Conservation (phyloP, 2,113 vertebrate species). For the Microtus pennsylvanicus region DNA sequence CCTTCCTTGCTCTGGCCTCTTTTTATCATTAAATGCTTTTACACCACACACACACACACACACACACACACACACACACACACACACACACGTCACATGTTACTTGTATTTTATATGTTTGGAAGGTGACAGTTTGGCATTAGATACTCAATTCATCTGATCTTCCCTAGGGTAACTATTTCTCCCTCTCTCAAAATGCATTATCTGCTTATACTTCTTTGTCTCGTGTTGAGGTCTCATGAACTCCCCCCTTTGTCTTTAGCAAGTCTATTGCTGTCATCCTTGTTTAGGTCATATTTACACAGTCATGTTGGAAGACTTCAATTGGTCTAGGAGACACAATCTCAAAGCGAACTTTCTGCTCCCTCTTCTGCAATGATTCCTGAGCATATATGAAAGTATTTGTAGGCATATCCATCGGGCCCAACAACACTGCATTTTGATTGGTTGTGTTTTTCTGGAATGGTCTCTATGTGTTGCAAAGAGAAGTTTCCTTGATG, state of each 20-base stretch:
- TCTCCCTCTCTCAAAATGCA: background rate
- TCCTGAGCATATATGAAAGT: background rate
- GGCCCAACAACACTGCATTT: background rate
- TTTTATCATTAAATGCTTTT: background rate
- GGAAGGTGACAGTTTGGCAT: background rate
- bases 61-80: background rate
- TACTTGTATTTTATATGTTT: background rate
- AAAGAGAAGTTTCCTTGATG: background rate
- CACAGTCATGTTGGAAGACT: background rate
- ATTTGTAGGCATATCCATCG: background rate
- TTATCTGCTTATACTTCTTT: background rate
- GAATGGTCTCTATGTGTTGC: background rate
- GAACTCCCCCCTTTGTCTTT: background rate
- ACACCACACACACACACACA: background rate
- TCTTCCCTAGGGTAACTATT: background rate
- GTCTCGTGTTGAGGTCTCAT: background rate
- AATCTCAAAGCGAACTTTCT: background rate
- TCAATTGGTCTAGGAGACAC: background rate
- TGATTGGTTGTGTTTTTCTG: background rate
- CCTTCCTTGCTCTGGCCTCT: background rate
- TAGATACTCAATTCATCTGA: background rate
- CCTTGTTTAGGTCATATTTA: background rate
- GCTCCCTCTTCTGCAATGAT: background rate
- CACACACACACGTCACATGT: background rate
- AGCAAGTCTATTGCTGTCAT: background rate